Evolutionary conservation across 2,113 vertebrate species (phyloP).

Genomic region (Empidonax alnorum): DNA sequence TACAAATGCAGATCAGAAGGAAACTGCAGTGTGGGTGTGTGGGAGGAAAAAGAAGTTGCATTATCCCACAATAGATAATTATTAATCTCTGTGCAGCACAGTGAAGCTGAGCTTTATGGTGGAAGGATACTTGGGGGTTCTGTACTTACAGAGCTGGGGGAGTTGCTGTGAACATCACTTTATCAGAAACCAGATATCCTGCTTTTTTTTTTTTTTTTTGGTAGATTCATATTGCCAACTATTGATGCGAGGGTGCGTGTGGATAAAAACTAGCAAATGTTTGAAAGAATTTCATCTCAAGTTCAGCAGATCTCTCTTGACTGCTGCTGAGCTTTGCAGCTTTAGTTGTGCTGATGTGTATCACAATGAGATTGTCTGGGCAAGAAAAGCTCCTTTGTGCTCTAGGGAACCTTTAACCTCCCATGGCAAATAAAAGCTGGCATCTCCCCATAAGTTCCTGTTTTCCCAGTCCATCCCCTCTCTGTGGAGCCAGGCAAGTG

Average conservation of each 20-base stretch:
- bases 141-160: not conserved
- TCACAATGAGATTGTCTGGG: constrained; percentile 62
- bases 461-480: constrained; percentile 45
- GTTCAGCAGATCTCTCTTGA: constrained; percentile 26
- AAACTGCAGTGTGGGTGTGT: not conserved
- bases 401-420: constrained; percentile 69
- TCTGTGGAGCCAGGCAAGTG: constrained; percentile 48
- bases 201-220: not conserved
- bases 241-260: accelerated
- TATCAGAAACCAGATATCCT: not conserved
- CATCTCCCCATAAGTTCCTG: constrained; percentile 46
- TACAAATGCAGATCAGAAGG: constrained; percentile 34
- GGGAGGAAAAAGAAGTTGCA: not conserved
- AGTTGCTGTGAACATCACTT: not conserved
- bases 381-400: constrained; percentile 70
- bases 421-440: constrained; percentile 58
- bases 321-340: constrained; percentile 1
- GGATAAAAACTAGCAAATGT: not conserved
- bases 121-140: not conserved
- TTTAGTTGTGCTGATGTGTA: constrained; percentile 2
- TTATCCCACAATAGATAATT: not conserved
- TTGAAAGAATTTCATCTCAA: not conserved
- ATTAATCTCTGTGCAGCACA: constrained; percentile 1
- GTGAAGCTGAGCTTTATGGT: not conserved
- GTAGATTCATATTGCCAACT: not conserved